Percentiles rank a stretch among this genome's conserved stretches.
These are phyloP conservation scores for Solen grandis DNA, from an alignment of 1,140 invertebrate genomes.

Conservation along the genomic window DNA sequence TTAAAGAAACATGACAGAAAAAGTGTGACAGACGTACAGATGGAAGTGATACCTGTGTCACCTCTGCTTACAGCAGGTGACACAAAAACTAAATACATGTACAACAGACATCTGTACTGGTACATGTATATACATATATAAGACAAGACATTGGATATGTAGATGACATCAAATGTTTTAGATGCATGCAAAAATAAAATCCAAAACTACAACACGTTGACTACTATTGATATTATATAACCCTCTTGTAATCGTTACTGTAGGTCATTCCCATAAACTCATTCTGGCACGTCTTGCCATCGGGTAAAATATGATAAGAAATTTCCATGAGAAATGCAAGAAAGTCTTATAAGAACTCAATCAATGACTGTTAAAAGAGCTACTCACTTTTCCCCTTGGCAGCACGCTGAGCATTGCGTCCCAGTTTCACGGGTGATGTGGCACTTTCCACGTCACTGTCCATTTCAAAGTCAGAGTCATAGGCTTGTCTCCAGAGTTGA, in stretches of 20 bases:
- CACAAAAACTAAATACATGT: too few relatives aligned
- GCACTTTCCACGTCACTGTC: slow-evolving; percentile 8
- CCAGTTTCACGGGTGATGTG: background rate
- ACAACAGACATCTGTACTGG: too few relatives aligned
- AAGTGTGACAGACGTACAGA: too few relatives aligned
- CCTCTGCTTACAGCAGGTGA: too few relatives aligned
- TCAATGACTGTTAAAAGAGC: background rate
- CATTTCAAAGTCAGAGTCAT: background rate
- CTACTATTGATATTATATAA: background rate
- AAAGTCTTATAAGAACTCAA: background rate
- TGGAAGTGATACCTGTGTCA: too few relatives aligned
- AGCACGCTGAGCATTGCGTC: slow-evolving; percentile 16
- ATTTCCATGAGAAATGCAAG: too few relatives aligned
- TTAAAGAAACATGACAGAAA: too few relatives aligned
- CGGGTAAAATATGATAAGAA: background rate
- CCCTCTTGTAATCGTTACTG: background rate
- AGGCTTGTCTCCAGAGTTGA: background rate
- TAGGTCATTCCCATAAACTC: background rate
- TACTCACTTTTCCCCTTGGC: slow-evolving; percentile 13
- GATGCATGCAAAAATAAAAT: too few relatives aligned
- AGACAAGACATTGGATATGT: too few relatives aligned
- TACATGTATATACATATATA: too few relatives aligned
- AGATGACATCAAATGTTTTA: too few relatives aligned
- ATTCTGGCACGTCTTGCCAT: background rate
- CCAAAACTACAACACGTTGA: background rate